phyloP scores from a whole-genome alignment of 2,888 invertebrate species.

The Ctenicera cuprea region DNA sequence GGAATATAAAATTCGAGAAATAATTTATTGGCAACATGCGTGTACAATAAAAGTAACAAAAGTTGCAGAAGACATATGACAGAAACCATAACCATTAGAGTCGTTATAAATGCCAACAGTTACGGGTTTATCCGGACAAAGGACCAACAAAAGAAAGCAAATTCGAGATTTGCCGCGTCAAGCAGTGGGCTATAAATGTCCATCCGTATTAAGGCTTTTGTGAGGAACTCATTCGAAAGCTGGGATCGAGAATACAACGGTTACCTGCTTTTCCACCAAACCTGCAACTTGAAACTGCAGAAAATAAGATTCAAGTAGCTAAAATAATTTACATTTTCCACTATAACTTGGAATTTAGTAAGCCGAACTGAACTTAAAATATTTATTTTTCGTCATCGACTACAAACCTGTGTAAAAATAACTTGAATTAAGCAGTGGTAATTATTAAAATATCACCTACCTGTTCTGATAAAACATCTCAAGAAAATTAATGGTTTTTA shows the following conservation, averaged over 20 bases:
- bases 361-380: too few species aligned
- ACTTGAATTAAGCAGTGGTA: too few species aligned
- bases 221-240: constrained; percentile 53
- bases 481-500: too few species aligned
- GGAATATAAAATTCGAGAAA: constrained; percentile 54
- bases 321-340: too few species aligned
- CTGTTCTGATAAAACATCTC: background rate
- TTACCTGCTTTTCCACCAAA: constrained; percentile 42
- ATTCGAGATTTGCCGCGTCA: constrained; percentile 69
- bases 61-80: constrained; percentile 62
- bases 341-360: too few species aligned
- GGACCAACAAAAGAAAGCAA: constrained; percentile 68
- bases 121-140: constrained; percentile 67
- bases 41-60: constrained; percentile 56
- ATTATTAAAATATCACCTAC: too few species aligned
- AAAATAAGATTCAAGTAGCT: background rate
- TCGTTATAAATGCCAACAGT: constrained; percentile 68
- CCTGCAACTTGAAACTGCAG: constrained; percentile 9
- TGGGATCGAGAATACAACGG: constrained; percentile 39
- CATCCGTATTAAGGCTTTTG: constrained; percentile 66
- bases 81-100: constrained; percentile 67
- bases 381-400: too few species aligned
- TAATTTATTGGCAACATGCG: constrained; percentile 60
- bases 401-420: too few species aligned
- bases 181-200: constrained; percentile 68